phyloP scores from a whole-genome alignment of 2,888 invertebrate genomes.

The Eupithecia dodoneata region DNA sequence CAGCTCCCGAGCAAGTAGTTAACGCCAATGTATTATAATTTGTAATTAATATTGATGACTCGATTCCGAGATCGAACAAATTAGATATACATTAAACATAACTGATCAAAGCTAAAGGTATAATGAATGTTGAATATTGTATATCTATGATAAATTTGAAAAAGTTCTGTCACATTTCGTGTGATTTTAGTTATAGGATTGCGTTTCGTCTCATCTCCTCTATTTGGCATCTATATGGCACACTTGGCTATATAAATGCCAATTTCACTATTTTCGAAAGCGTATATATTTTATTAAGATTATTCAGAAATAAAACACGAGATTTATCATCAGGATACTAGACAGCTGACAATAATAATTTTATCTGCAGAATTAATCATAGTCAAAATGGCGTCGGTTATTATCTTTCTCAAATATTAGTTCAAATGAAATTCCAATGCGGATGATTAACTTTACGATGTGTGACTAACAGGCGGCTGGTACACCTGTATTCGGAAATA shows the following conservation, averaged over 20 bases:
- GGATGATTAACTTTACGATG: constrained; percentile 38
- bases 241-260: neutral
- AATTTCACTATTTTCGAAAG: neutral
- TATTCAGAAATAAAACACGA: constrained; percentile 4
- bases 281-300: neutral
- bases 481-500: neutral
- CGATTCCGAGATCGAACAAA: constrained; percentile 41
- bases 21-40: constrained; percentile 37
- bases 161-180: neutral
- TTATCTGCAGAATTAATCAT: constrained; percentile 37
- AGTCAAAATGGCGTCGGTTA: constrained; percentile 38
- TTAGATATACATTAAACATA: constrained; percentile 47
- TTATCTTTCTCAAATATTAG: constrained; percentile 40
- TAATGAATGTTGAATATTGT: constrained; percentile 4
- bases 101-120: constrained; percentile 36
- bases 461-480: constrained; percentile 3
- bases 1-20: constrained; percentile 29
- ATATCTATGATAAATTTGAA: neutral
- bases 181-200: neutral
- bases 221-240: neutral
- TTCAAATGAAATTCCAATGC: constrained; percentile 42
- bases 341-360: constrained; percentile 34
- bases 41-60: constrained; percentile 48
- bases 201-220: neutral
- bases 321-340: constrained; percentile 8